Conservation (phyloP, 2,888 invertebrate genomes). For the Suillia variegata region DNA sequence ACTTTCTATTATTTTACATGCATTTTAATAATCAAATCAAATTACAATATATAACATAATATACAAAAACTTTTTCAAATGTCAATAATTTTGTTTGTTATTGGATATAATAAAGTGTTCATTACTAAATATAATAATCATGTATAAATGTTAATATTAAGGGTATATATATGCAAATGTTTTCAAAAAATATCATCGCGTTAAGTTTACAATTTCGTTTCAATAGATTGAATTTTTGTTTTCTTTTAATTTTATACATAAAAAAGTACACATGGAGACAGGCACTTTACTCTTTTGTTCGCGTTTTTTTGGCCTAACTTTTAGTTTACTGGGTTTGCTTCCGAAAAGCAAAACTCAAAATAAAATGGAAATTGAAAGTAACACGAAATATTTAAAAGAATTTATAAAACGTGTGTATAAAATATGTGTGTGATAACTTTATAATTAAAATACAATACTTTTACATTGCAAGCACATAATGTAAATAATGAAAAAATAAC, state of each 20-base stretch:
- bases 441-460: constrained; percentile 2
- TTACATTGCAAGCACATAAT: background rate
- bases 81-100: constrained; percentile 10
- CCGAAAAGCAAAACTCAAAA: too few relatives aligned
- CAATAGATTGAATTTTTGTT: background rate
- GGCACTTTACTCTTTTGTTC: constrained; percentile 16
- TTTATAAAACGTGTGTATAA: background rate
- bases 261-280: constrained; percentile 18
- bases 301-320: constrained; percentile 10
- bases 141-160: background rate
- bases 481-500: background rate
- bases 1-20: constrained; percentile 14
- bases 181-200: constrained; percentile 23
- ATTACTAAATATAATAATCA: background rate
- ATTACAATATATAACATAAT: constrained; percentile 19
- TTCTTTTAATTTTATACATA: background rate
- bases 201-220: constrained; percentile 5
- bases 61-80: constrained; percentile 13
- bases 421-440: background rate
- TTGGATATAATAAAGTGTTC: constrained; percentile 10
- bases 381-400: background rate
- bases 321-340: constrained; percentile 1
- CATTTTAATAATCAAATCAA: constrained; percentile 8
- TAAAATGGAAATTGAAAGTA: background rate
- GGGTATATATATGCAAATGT: constrained; percentile 11